Base-by-base conservation (phyloP, 2,888 invertebrate species). In the Pseudococcus jackbeardsleyi region DNA sequence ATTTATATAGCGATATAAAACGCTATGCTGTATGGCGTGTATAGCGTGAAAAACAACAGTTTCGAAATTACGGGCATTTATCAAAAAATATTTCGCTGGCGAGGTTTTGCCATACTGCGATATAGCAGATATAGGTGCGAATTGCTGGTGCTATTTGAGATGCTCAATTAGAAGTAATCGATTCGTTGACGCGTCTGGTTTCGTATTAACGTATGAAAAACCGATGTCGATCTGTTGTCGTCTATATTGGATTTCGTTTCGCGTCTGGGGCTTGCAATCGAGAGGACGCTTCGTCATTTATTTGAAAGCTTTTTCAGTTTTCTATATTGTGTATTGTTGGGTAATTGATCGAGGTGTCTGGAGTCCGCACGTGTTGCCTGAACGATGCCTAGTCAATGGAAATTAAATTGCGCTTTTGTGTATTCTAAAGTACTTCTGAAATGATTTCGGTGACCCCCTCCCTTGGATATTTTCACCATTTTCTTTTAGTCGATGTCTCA, bases 31-130 rank as follows among this genome's bases (percentile, higher is more conserved):
- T 86, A 86, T 59, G 85, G 59, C 17, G 50, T 50, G 50, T 33
- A 68, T 86, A 86, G 85, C 85, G 85, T 86, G 85, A 86, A 86
- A 86, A 86, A 86, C 85, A 86, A 68, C 85, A 68, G 85, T 86
- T 86, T 39, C 19, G 39, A 86, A 86, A 86, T 86, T 86, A 86
- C 85, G n/a, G 39, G 22, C 85, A 86, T 86, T 86, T 59, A 86
- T 86, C 85, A 86, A 86, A 15, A 50, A 86, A 86, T 68, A 42
- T 86, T 77, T 7, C 17, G 7, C 39, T 12, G 9, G 72, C 26
- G 26, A 33, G 15, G 3, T 77, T 77, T 50, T 50, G 15, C 15
- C 17, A 8, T 46, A 7, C 46, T 46, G 39, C 26, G 26, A 33
- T 33, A 33, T 33, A 33, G 26, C 26, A 33, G 26, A 33, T 33